phyloP scores from a whole-genome alignment of 2,113 vertebrate species.

The Phrynosoma blainvillii region DNA sequence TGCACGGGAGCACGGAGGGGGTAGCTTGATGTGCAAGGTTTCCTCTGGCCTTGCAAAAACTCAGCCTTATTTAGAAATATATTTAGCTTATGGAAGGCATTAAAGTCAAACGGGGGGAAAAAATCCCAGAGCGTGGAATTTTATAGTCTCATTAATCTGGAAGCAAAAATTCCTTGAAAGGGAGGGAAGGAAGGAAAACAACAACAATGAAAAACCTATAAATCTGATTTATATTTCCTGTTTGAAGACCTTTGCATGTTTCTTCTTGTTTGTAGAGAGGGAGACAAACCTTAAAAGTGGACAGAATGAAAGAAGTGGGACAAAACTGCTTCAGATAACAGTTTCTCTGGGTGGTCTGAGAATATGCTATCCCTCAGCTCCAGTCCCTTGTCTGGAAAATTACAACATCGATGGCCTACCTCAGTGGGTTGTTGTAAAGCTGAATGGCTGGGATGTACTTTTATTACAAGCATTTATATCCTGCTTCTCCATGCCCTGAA shows the following conservation, averaged over 20 bases:
- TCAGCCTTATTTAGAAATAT: slow-evolving; percentile 76
- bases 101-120: slow-evolving; percentile 67
- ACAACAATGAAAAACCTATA: slow-evolving; percentile 54
- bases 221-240: slow-evolving; percentile 66
- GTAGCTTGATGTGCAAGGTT: slow-evolving; percentile 65
- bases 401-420: not conserved
- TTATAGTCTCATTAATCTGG: slow-evolving; percentile 70
- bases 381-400: not conserved
- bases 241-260: slow-evolving; percentile 31
- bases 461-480: not conserved
- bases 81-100: slow-evolving; percentile 70
- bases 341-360: not conserved
- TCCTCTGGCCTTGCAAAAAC: slow-evolving; percentile 72
- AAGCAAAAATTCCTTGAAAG: slow-evolving; percentile 54
- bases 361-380: no score
- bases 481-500: not conserved
- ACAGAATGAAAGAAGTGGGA: not conserved
- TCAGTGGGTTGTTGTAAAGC: not conserved
- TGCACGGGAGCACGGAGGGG: not conserved
- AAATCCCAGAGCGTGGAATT: slow-evolving; percentile 51
- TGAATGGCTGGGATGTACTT: not conserved
- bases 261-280: slow-evolving; percentile 13
- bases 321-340: not conserved
- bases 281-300: slow-evolving; percentile 3
- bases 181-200: slow-evolving; percentile 46